Base-by-base conservation (phyloP, 2,113 vertebrate genomes). In the Ammodytes marinus region DNA sequence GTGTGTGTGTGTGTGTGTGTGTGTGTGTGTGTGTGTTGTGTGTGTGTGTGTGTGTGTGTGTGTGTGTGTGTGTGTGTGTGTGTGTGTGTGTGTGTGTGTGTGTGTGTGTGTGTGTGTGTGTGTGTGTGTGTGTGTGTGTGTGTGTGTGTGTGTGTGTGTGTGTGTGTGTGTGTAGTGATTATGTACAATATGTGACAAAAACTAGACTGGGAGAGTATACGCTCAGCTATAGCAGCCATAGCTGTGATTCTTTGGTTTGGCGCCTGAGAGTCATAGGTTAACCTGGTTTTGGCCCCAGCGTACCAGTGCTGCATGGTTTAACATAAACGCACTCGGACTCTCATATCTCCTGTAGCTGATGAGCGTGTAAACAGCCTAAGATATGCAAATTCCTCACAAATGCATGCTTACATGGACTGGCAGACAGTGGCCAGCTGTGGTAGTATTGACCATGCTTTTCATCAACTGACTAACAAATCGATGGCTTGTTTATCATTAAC, bases 401-500 rank as follows among this genome's bases (percentile, higher is more conserved):
- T 0, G 5, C 17, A 39, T 59, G 50, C 27, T 54, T 55, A 64
- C 63, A 27, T 69, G 42, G 67, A 55, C 69, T 58, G 12, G 0
- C 67, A 27, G 27, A 27, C 27, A 14, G 43, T 58, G 74, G 53
- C 75, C 79, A 63, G 73, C 77, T 84, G 83, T 80, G 84, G 80
- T 72, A 49, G 77, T 86, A 90, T 88, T 67, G 89, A 89, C 69
- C 13, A 0, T 81, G 70, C 52, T 73, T 87, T 88, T 90, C 73
- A 88, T 89, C 82, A 88, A 57, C 77, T 73, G 80, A 68, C 72
- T 69, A 65, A 79, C 81, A 59, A 84, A 91, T 92, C 85, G 11
- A 86, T 92, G 61, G 72, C 52, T 76, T 85, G 80, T 74, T 69
- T 90, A 86, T 91, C 75, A 84, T 89, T 86, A 88, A 91, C 84